phyloP scores from a whole-genome alignment of 1,140 invertebrate genomes.

The Euura saliciscinereae region DNA sequence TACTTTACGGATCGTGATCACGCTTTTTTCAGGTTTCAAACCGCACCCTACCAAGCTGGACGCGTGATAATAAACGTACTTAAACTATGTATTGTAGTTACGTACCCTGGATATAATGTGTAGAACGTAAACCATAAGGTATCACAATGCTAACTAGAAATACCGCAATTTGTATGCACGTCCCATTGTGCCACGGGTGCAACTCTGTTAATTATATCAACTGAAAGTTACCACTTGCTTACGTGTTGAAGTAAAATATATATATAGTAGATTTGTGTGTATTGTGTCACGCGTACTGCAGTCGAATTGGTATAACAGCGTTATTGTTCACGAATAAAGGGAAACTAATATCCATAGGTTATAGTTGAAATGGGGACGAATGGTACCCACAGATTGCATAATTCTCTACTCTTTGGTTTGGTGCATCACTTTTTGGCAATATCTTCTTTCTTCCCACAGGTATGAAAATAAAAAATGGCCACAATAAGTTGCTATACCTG shows the following conservation, averaged over 20 bases:
- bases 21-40: too few relatives aligned
- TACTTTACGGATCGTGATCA: not conserved
- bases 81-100: too few relatives aligned
- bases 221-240: conserved; percentile 30
- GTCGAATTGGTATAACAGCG: not conserved
- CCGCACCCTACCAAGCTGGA: too few relatives aligned
- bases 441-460: not conserved
- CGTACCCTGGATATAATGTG: not conserved
- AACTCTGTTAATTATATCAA: conserved; percentile 35
- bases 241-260: not conserved
- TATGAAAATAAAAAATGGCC: not conserved
- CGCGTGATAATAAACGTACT: too few relatives aligned
- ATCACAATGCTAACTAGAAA: conserved; percentile 4
- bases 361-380: not conserved
- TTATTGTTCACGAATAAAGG: conserved; percentile 12
- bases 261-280: not conserved
- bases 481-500: too few relatives aligned
- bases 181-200: conserved; percentile 10
- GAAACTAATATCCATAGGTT: conserved; percentile 2
- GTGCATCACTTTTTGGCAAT: too few relatives aligned
- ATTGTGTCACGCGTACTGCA: not conserved
- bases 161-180: conserved; percentile 11
- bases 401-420: not conserved
- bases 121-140: conserved; percentile 1
- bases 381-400: not conserved